A percentile compares a stretch with the other conserved stretches of the same genome.
phyloP scores from a whole-genome alignment of 2,797 vertebrate species.

The Lepidocolaptes lacrymiger region DNA sequence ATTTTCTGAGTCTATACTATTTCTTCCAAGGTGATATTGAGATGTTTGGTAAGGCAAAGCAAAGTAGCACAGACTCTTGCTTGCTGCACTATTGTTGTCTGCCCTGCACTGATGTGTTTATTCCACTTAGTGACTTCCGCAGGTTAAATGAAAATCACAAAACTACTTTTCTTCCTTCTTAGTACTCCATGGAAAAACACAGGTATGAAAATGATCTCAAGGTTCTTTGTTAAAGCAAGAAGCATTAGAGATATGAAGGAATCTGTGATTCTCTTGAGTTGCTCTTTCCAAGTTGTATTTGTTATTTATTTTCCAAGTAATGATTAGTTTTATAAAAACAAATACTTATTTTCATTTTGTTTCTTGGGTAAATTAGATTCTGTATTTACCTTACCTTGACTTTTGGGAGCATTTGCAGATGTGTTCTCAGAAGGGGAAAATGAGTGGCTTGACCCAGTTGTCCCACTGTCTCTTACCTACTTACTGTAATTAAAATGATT shows the following conservation, averaged over 20 bases:
- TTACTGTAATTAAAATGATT: neutral
- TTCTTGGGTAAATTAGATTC: neutral
- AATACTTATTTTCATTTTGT: neutral
- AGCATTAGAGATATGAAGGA: neutral
- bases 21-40: neutral
- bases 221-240: neutral
- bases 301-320: neutral
- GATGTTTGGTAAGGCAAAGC: neutral
- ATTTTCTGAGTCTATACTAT: neutral
- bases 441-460: neutral
- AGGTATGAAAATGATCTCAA: neutral
- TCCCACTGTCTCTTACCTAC: neutral
- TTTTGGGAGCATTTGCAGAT: accelerated
- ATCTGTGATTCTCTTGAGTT: neutral
- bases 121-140: neutral
- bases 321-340: neutral
- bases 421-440: neutral
- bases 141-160: neutral
- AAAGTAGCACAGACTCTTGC: neutral
- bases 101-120: neutral
- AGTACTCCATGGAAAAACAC: neutral
- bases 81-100: neutral
- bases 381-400: neutral
- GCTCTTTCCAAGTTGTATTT: neutral
- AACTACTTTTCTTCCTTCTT: neutral